Conservation (phyloP, 2,888 invertebrate genomes). For the Cantharis flavilabris region DNA sequence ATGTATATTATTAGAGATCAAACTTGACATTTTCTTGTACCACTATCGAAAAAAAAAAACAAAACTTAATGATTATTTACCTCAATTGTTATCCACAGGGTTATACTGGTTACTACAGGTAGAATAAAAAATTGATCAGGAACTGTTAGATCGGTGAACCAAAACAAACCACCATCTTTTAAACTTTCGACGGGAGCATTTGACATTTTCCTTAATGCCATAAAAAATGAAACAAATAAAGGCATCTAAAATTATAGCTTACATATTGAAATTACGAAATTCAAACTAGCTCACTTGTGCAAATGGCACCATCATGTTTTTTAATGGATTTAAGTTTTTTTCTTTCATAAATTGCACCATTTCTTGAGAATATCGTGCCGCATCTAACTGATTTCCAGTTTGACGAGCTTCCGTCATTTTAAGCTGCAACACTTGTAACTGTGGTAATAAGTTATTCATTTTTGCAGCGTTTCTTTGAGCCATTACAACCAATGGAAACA, state of each 20-base stretch:
- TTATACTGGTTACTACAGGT: constrained; percentile 82
- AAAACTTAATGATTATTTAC: constrained; percentile 45
- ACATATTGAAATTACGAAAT: background rate
- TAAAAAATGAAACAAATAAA: constrained; percentile 90
- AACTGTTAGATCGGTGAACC: constrained; percentile 92
- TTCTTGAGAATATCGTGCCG: constrained; percentile 76
- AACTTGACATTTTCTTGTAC: background rate
- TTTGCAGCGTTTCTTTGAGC: constrained; percentile 80
- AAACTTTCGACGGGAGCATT: constrained; percentile 90
- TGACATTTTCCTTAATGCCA: constrained; percentile 86
- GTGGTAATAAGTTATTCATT: constrained; percentile 86
- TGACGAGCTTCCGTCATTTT: constrained; percentile 87
- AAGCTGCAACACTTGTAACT: constrained; percentile 77
- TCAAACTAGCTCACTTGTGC: constrained; percentile 67
- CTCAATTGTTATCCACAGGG: constrained; percentile 82
- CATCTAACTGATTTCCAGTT: constrained; percentile 79
- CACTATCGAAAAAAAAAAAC: too few species aligned
- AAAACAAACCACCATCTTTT: constrained; percentile 83
- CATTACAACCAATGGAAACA: constrained; percentile 86
- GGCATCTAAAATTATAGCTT: constrained; percentile 62
- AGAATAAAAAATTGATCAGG: constrained; percentile 88
- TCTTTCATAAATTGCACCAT: constrained; percentile 82
- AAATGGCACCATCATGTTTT: constrained; percentile 76
- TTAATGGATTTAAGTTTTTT: constrained; percentile 79
- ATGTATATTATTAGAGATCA: background rate